phyloP scores from a whole-genome alignment of 2,797 vertebrate species.

The Margarornis squamiger region DNA sequence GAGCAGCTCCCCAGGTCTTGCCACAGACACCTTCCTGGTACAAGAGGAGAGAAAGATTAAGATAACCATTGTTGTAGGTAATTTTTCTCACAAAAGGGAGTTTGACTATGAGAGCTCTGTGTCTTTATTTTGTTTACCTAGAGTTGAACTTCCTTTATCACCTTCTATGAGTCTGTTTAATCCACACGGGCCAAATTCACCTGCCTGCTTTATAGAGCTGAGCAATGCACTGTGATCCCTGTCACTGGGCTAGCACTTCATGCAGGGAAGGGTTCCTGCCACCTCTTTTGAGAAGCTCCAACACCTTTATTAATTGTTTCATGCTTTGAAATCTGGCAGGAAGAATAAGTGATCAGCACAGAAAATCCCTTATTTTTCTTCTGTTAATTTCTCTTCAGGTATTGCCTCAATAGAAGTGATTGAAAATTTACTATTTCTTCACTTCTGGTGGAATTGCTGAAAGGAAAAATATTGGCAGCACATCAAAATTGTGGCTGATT shows the following conservation, averaged over 20 bases:
- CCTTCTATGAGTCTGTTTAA: background rate
- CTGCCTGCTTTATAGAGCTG: background rate
- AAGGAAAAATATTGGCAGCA: background rate
- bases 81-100: background rate
- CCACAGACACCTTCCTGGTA: background rate
- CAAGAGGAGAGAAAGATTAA: background rate
- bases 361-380: background rate
- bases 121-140: background rate
- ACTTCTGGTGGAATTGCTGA: background rate
- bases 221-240: background rate
- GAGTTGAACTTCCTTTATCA: background rate
- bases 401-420: background rate
- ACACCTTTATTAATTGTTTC: background rate
- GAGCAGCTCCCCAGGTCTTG: background rate
- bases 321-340: background rate
- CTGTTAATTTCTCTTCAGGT: background rate
- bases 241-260: background rate
- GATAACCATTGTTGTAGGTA: background rate
- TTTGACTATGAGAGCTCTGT: background rate
- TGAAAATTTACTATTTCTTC: background rate
- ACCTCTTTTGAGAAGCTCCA: background rate
- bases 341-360: background rate
- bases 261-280: background rate
- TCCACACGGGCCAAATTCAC: background rate
- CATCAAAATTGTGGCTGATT: background rate